Evolutionary conservation across 2,888 invertebrate genomes (phyloP).

Genomic region (Trimorus sp.): DNA sequence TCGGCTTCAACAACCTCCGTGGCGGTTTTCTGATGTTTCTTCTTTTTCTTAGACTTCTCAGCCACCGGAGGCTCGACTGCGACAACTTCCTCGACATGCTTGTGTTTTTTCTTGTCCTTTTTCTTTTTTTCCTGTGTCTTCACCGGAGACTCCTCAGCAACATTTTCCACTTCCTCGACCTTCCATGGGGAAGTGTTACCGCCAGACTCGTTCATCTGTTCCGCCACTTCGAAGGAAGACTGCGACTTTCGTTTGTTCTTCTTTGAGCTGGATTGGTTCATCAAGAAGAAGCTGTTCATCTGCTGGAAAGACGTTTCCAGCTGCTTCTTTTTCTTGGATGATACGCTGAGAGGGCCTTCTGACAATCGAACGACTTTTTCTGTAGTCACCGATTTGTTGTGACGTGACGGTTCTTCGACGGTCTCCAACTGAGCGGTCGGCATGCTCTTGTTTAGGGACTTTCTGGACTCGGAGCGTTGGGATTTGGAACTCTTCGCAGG

Average conservation of each 20-base stretch:
- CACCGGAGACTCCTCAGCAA: background rate
- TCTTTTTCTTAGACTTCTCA: background rate
- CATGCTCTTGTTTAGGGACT: constrained; percentile 32
- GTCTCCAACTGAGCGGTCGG: constrained; percentile 5
- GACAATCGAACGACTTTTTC: background rate
- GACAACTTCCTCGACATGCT: background rate
- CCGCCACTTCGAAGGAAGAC: too few species aligned
- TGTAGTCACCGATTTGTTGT: background rate
- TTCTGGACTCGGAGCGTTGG: constrained; percentile 25
- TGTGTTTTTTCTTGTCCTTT: background rate
- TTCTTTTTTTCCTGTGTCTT: background rate
- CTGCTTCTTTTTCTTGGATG: constrained; percentile 73
- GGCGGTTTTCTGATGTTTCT: background rate
- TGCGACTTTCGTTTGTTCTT: background rate
- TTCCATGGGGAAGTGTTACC: too few species aligned
- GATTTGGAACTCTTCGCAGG: constrained; percentile 2
- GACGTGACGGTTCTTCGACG: too few species aligned
- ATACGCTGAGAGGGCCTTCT: too few species aligned
- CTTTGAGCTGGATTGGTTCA: background rate
- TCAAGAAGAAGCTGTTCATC: constrained; percentile 70
- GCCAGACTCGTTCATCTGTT: too few species aligned
- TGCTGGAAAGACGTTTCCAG: background rate
- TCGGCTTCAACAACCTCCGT: background rate
- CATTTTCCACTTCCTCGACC: background rate
- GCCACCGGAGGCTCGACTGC: background rate